Base-by-base conservation (phyloP, 1,140 invertebrate genomes). In the Dinothrombium tinctorium region DNA sequence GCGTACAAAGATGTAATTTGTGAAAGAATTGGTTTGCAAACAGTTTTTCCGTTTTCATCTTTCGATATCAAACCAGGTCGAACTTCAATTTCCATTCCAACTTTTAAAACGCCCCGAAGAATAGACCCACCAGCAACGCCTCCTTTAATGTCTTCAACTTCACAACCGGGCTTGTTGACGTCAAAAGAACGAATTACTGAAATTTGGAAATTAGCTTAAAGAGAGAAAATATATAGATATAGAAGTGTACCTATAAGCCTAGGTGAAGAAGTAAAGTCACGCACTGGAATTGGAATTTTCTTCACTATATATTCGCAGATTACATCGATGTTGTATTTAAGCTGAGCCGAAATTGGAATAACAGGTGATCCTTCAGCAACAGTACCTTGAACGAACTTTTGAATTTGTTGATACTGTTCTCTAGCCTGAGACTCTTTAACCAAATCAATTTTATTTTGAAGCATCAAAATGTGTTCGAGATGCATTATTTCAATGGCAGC, bases 401-500 rank as follows among this genome's bases (percentile, higher is more conserved):
- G 68, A 50, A 99, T 99, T 60, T 96, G 87, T 51, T 96, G 86
- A 53, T 95, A 79, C 55, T 98, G 89, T 53, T 98, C 92, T 56
- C 89, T 90, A 0, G 94, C 90, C 59, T 96, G 90, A 12, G 79
- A 77, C 59, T 99, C 92, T 56, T 95, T 95, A 3, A 99, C 89
- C 48, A 99, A 66, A 67, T 99, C 94, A 54, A 99, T 98, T 61
- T 99, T 99, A 58, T 99, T 99, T 63, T 99, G 94, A 38, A 99
- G 65, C 50, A 99, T 98, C 4, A 99, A 68, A 50, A 99, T 92
- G 56, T 98, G 84, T 56, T 96, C 90, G 42, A 99, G 59, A 55
- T 96, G 95, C 94, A 99, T 99, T 51, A 99, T 99, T 63, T 99
- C 94, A 56, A 99, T 95, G 32, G 92, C 92, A 41, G 92, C 92